Base-by-base conservation (phyloP, 1,140 invertebrate genomes). In the Drosophila murphyi region DNA sequence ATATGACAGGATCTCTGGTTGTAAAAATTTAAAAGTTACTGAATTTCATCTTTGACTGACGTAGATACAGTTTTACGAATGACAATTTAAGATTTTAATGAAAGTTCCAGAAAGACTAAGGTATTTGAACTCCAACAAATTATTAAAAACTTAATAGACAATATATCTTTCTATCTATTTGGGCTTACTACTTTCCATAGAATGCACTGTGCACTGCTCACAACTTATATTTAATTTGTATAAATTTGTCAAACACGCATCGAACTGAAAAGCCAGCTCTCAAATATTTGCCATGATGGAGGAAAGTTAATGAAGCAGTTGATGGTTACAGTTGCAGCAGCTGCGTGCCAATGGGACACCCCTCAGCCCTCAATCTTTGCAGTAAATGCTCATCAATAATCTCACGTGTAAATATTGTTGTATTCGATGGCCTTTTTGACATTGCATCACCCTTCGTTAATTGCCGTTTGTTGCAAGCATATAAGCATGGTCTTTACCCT, bases 391-490 rank as follows among this genome's bases (percentile, higher is more conserved):
- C 69, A 61, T 83, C 75, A 63, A 70, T 87, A 86, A 86, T 82
- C 79, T 60, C 54, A 50, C 64, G 82, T 86, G 79, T 86, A 87
- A 87, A 79, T 79, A 87, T 56, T 41, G 29, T 63, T 63, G 39
- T 54, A 35, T 60, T 61, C 7, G 31, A 2, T 60, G 34, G 32
- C 62, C 68, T 59, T 63, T 39, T 81, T 74, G 47, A 60, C 70
- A 80, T 57, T 76, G 63, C 51, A 54, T 57, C 55, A 60, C 60
- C 59, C 68, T 68, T 48, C 37, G 76, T 80, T 87, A 87, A 87
- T 88, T 88, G 82, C 72, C 83, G 64, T 78, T 87, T 86, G 82
- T 87, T 87, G 69, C 76, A 12, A 54, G 65, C 78, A 67, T 67
- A 35, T 5, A 48, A 48, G 57, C 43, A 34, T 48, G 57, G 57